A percentile compares a stretch with the other conserved stretches of the same genome.
Evolutionary conservation across 2,888 invertebrate species (phyloP).

Genomic region (Cancer borealis): DNA sequence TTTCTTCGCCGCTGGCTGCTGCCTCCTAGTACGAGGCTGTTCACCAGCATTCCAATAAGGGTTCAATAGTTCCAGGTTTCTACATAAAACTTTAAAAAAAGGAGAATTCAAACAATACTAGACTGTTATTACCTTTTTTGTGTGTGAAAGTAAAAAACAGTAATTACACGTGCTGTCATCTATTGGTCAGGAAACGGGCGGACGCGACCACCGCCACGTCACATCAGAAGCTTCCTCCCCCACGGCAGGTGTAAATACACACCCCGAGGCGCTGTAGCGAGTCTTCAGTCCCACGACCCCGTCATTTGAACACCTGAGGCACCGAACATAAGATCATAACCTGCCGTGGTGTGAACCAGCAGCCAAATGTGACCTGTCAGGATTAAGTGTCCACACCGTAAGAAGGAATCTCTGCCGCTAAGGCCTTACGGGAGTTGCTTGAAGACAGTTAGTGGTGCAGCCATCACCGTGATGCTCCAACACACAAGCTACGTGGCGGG

Average conservation of each 20-base stretch:
- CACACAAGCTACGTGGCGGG: neutral
- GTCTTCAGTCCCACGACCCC: neutral
- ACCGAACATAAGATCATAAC: neutral
- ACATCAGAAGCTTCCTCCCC: neutral
- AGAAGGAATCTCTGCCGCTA: neutral
- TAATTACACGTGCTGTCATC: conserved; percentile 14
- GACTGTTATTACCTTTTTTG: neutral
- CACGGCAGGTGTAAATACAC: neutral
- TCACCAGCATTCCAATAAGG: neutral
- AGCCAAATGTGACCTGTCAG: neutral
- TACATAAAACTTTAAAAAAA: neutral
- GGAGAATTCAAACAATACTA: neutral
- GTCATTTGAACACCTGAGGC: neutral
- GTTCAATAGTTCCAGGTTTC: neutral
- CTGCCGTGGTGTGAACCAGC: neutral
- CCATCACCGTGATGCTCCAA: neutral
- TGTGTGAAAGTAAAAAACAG: neutral
- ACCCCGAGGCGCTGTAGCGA: neutral
- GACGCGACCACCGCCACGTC: neutral
- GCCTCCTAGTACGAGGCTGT: neutral
- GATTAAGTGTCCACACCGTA: too few species aligned
- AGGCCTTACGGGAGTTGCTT: neutral
- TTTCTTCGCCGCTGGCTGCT: neutral
- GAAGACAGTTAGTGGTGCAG: neutral
- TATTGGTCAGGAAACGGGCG: neutral